Percentiles rank a stretch among this genome's conserved stretches.
These are phyloP conservation scores for Rhynchonycteris naso DNA, from an alignment of 2,797 vertebrate genomes.

Conservation along the genomic window DNA sequence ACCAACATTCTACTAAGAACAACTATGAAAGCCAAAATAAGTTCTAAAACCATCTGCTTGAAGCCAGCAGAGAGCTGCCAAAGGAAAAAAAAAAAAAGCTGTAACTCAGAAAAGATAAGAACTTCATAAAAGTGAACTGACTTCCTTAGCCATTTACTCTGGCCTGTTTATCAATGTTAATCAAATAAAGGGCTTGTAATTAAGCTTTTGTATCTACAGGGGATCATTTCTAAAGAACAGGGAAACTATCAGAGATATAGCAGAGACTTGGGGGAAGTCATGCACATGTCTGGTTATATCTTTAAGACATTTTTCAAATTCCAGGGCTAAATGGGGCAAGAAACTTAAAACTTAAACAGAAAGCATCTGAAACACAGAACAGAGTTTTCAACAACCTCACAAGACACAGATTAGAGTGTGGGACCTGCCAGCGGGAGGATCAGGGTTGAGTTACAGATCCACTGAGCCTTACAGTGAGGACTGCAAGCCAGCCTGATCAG, in stretches of 20 bases:
- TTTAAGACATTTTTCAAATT: neutral
- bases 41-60: neutral
- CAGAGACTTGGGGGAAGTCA: neutral
- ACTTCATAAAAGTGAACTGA: neutral
- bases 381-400: neutral
- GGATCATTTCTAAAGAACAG: neutral
- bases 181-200: neutral
- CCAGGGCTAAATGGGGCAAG: neutral
- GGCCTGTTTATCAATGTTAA: neutral
- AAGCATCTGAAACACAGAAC: neutral
- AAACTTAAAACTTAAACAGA: neutral
- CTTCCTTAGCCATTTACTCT: slow-evolving; percentile 3
- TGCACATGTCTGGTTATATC: neutral
- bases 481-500: neutral
- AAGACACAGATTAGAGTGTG: neutral
- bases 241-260: neutral
- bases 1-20: neutral
- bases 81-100: neutral
- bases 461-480: neutral
- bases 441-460: neutral
- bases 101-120: neutral
- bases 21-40: neutral
- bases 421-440: neutral
- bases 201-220: neutral
- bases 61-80: neutral